A percentile compares a stretch with the other conserved stretches of the same genome.
Conservation (phyloP, 2,797 vertebrate species). For the Danio aesculapii region DNA sequence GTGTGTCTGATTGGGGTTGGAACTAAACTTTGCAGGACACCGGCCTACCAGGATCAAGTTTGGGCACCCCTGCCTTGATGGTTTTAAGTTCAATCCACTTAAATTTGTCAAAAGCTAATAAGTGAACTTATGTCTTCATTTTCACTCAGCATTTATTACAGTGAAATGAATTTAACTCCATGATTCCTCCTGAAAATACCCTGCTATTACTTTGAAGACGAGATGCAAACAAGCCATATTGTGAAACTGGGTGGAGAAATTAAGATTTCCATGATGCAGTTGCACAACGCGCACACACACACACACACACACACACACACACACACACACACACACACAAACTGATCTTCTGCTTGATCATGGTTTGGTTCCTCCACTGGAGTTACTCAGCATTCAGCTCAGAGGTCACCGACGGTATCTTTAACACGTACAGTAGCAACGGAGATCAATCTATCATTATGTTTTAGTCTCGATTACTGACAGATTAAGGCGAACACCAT, state of each 20-base stretch:
- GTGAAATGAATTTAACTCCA: no score
- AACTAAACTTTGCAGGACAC: no score
- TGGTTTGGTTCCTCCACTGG: background rate
- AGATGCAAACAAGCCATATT: background rate
- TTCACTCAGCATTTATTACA: no score
- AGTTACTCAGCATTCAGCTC: slow-evolving; percentile 13
- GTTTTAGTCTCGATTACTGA: background rate
- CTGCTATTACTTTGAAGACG: background rate
- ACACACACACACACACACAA: no score
- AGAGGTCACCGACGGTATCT: background rate
- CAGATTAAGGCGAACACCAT: slow-evolving; percentile 8
- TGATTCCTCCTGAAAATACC: no score
- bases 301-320: no score
- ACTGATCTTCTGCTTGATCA: slow-evolving; percentile 6
- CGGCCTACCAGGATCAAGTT: no score
- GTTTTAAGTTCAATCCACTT: no score
- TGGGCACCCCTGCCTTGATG: no score
- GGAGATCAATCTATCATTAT: background rate
- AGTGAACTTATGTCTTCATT: no score
- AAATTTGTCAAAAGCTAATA: no score
- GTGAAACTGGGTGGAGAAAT: slow-evolving; percentile 4
- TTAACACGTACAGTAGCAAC: background rate
- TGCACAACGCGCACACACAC: background rate
- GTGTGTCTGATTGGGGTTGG: no score
- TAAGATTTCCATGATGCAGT: background rate